Conservation (phyloP, 2,797 vertebrate genomes). For the Margarornis squamiger region DNA sequence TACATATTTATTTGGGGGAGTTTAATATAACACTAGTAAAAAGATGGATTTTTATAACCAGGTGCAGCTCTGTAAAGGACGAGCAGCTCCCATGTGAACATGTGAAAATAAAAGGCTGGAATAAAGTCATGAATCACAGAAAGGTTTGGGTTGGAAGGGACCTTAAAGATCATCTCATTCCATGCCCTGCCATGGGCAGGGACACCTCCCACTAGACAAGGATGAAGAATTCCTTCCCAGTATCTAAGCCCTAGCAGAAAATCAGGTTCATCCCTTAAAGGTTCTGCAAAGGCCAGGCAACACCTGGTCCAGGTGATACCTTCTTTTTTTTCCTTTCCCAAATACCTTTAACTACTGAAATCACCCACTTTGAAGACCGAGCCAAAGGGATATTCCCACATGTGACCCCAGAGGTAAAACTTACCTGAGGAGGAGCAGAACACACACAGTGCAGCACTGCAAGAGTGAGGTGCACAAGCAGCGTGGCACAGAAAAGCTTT, state of each 20-base stretch:
- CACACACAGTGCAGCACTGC: not conserved
- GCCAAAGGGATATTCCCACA: not conserved
- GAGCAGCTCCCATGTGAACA: rapidly evolving
- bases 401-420: not conserved
- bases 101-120: not conserved
- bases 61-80: not conserved
- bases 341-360: not conserved
- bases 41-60: not conserved
- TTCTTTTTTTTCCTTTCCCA: no score
- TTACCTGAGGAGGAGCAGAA: not conserved
- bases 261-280: not conserved
- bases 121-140: not conserved
- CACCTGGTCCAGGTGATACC: not conserved
- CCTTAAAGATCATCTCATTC: not conserved
- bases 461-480: rapidly evolving
- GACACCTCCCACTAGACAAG: not conserved
- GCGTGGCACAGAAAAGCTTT: not conserved
- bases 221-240: not conserved
- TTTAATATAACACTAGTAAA: not conserved
- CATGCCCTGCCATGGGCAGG: not conserved
- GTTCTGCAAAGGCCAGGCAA: not conserved
- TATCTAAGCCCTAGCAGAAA: not conserved
- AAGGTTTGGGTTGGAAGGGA: not conserved
- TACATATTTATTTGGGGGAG: not conserved
- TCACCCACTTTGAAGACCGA: not conserved